Evolutionary conservation across 2,797 vertebrate genomes (phyloP), one percentile per base, ranked within the genome.

Genomic region (Clamator glandarius): DNA sequence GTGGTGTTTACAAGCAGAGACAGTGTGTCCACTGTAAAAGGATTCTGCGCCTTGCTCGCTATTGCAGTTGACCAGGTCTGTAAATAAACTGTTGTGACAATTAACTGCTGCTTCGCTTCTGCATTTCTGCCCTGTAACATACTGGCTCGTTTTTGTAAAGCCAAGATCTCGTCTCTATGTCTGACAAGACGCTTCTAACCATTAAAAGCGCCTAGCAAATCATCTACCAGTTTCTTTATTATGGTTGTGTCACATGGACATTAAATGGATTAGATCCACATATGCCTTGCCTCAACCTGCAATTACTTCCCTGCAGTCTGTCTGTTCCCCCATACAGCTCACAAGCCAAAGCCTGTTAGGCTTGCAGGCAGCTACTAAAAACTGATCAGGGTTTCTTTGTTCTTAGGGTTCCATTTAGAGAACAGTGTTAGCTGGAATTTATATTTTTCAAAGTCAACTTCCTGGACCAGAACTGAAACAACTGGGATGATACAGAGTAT

Each of bases 1-100:
- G 44, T 64, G 79, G 20, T 87, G 89, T 89, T 93, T 91, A 94
- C 87, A 91, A 89, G 59, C 36, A 84, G 68, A 78, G 74, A 87
- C 33, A 87, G 93, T 69, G 26, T 55, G 23, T 61, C 69, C 20
- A 31, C 15, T 69, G 51, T 54, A 12, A 26, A 19, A 26, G 17
- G 9, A 68, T 8, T 50, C 39, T 81, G 61, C 92, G 80, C 42
- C 58, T 24, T 55, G 41, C 46, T 90, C 6, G 0, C 51, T 54
- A 36, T 15, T 69, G 46, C 20, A 48, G 46, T 48, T 48, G 46
- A 48, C 46, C 21, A 23, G 46, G 46, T 9, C 19, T 48, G 46
- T 48, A 48, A 48, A 48, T 48, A 48, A 48, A 48, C 46, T 48
- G 46, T 19, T 48, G 20, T 48, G 46, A 48, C 46, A 91, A 42